Conservation (phyloP, 1,140 invertebrate genomes). For the Chymomyza costata region DNA sequence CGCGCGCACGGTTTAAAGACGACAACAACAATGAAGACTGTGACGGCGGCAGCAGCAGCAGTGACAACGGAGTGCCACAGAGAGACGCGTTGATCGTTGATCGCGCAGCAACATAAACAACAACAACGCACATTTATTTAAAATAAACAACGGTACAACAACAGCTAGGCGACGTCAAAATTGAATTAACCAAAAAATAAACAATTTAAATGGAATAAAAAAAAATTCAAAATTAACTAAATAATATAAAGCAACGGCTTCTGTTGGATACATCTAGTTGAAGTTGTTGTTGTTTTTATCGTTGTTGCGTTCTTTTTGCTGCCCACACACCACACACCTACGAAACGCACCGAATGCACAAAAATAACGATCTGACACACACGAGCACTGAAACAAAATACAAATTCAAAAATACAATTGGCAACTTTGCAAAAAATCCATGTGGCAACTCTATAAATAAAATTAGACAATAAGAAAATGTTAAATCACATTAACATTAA, state of each 20-base stretch:
- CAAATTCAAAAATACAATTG: too few relatives aligned
- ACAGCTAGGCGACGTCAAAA: slow-evolving; percentile 17
- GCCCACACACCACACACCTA: slow-evolving; percentile 8
- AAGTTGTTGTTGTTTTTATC: slow-evolving; percentile 7
- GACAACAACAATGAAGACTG: too few relatives aligned
- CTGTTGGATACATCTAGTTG: background rate
- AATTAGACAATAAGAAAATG: too few relatives aligned
- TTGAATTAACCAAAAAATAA: slow-evolving; percentile 22
- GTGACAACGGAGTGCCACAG: too few relatives aligned
- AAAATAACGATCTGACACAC: slow-evolving; percentile 42
- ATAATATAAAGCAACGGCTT: slow-evolving; percentile 5
- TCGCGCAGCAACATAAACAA: slow-evolving; percentile 8
- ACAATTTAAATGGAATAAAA: slow-evolving; percentile 4
- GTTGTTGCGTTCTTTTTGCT: slow-evolving; percentile 9
- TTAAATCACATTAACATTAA: too few relatives aligned
- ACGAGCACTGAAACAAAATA: slow-evolving; percentile 48
- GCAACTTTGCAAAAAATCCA: too few relatives aligned
- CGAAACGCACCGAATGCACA: slow-evolving; percentile 27
- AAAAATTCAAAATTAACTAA: slow-evolving; percentile 27
- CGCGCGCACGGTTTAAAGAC: slow-evolving; percentile 31
- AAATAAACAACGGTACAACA: slow-evolving; percentile 9
- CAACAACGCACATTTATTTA: too few relatives aligned
- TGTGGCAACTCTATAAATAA: too few relatives aligned
- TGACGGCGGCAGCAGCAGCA: too few relatives aligned
- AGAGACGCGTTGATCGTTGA: too few relatives aligned